These are phyloP conservation scores for Tyria jacobaeae DNA, from an alignment of 2,888 invertebrate species.

Conservation along the genomic window DNA sequence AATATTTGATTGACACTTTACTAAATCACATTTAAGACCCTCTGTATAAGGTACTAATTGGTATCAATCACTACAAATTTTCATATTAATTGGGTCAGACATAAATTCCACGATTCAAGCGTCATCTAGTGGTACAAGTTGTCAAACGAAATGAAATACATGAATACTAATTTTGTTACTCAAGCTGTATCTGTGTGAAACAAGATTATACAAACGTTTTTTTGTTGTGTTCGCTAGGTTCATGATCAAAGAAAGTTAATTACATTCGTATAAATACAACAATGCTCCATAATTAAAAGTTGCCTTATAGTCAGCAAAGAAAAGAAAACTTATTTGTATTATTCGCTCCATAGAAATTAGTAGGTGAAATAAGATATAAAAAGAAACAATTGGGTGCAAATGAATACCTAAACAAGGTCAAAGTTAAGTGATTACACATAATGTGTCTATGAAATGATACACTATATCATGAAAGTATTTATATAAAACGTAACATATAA, in stretches of 20 bases:
- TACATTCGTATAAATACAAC: no score
- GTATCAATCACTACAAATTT: constrained; percentile 52
- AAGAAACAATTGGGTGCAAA: no score
- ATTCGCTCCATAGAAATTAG: no score
- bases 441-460: no score
- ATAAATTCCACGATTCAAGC: constrained; percentile 21
- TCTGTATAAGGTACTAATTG: constrained; percentile 34
- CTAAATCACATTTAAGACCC: constrained; percentile 38
- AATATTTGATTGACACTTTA: constrained; percentile 19
- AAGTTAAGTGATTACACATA: no score
- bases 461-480: no score
- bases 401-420: no score
- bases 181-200: background rate
- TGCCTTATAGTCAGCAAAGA: no score
- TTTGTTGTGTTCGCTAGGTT: background rate
- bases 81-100: constrained; percentile 51
- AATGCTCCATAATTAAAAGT: no score
- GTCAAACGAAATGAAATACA: constrained; percentile 3
- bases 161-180: background rate
- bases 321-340: no score
- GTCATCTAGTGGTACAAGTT: background rate
- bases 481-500: no score
- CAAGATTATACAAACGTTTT: background rate
- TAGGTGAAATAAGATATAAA: no score
- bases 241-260: background rate